Base-by-base conservation (phyloP, 2,113 vertebrate species). In the Macaca nemestrina region DNA sequence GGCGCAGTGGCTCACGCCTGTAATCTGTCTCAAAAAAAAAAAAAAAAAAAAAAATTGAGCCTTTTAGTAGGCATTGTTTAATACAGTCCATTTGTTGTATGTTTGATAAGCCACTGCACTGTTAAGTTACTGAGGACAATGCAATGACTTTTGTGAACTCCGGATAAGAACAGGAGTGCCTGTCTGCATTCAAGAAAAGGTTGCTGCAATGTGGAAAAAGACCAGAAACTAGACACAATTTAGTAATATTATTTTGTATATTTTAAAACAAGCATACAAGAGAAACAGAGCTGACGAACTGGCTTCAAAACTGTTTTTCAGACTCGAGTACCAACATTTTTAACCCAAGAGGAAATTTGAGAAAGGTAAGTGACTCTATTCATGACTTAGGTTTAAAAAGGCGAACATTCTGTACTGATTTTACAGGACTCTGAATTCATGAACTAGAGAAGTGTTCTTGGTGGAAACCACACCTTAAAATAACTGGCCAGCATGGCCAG, bases 301-400 rank as follows among this genome's bases (percentile, higher is more conserved):
- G 95, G 23, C 92, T 86, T 97, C 48, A 90, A 86, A 92, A 76
- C 90, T 80, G 0, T 92, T 83, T 97, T 95, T 52, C 93, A 99
- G 99, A 97, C 96, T 88, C 97, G 1, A 72, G 82, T 0, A 43
- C 86, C 4, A 85, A 94, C 50, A 88, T 73, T 94, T 97, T 98
- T 84, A 97, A 91, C 16, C 40, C 95, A 30, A 88, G 82, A 16
- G 98, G 98, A 92, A 89, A 70, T 2, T 9, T 8, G 57, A 97
- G 98, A 96, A 98, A 98, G 98, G 99, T 99, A 88, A 98, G 98
- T 82, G 40, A 23, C 4, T 30, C 14, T 27, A 2, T 1, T 18
- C 6, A 3, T 10, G 23, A 7, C 30, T 11, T 8, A 10, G 23
- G 30, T 27, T 9, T 1, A 1, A 25, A 38, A 16, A 22, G 3